Percentiles rank a stretch among this genome's conserved stretches.
Evolutionary conservation across 2,888 invertebrate species (phyloP).

Genomic region (Crossocerus cetratus): DNA sequence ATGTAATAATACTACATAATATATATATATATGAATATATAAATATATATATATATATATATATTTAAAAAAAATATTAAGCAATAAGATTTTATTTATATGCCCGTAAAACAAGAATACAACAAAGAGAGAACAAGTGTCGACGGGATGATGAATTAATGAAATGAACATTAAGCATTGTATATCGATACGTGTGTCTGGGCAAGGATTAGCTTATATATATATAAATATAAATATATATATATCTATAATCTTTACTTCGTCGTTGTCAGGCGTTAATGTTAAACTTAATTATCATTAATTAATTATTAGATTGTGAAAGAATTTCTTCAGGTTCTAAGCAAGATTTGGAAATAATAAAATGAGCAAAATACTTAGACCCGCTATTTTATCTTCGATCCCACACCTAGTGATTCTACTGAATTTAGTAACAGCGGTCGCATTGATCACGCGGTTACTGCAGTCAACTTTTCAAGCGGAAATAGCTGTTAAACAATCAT

Average conservation of each 20-base stretch:
- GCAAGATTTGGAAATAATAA: constrained; percentile 74
- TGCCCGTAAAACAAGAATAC: constrained; percentile 63
- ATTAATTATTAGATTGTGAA: constrained; percentile 75
- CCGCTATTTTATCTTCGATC: too few species aligned
- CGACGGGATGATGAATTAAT: constrained; percentile 42
- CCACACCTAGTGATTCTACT: too few species aligned
- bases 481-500: too few species aligned
- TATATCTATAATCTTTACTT: constrained; percentile 70
- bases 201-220: constrained; percentile 75
- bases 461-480: too few species aligned
- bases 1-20: constrained; percentile 61
- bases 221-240: constrained; percentile 63
- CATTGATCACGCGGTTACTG: too few species aligned
- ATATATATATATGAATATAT: constrained; percentile 53
- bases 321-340: constrained; percentile 76
- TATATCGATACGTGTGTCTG: constrained; percentile 76
- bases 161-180: constrained; percentile 68
- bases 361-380: constrained; percentile 60
- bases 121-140: too few species aligned
- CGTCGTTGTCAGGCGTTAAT: constrained; percentile 76
- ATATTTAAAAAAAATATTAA: constrained; percentile 71
- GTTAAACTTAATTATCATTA: constrained; percentile 71
- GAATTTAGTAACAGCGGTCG: too few species aligned
- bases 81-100: constrained; percentile 76
- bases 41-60: constrained; percentile 57